Base-by-base conservation (phyloP, 64 coral and sea anemone species). In the Cladopsammia gracilis region DNA sequence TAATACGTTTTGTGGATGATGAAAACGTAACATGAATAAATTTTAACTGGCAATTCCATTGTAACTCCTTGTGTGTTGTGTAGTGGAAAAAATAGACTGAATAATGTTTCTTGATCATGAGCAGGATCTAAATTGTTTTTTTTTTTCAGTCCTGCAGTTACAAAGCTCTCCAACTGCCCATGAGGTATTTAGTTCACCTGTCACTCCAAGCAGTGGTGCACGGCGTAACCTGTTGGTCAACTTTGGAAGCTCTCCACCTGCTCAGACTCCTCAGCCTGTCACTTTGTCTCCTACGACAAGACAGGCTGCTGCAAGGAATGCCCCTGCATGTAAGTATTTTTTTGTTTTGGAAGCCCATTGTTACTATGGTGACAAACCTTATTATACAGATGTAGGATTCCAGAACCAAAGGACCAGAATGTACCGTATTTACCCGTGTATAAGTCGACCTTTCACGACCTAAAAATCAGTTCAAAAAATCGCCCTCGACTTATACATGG, bases 151-250 rank as follows among this genome's bases (percentile, higher is more conserved):
- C 24, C 24, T 91, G 7, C 89, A 56, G 0, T 73, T 62, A 62
- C 88, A 94, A 8, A 59, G 83, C 48, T 88, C 93, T 3, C 72
- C 89, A 13, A 87, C 94, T 54, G 60, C 85, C 4, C 97, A 88
- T 62, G 97, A 98, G 0, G 91, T 91, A 47, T 94, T 94, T 79
- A 75, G 92, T 56, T 98, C 97, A 14, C 97, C 97, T 4, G 81
- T 81, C 2, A 59, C 79, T 13, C 61, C 79, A 18, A 93, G 89
- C 76, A 96, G 97, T 88, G 91, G 91, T 80, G 97, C 94, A 42
- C 65, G 97, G 18, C 89, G 97, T 61, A 98, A 96, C 52, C 89
- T 98, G 6, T 92, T 98, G 93, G 93, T 86, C 43, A 95, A 89
- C 48, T 96, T 96, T 87, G 62, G 91, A n/a, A 93, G 89, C n/a